Conservation (phyloP, 2,888 invertebrate genomes). For the Drosophila prostipennis region DNA sequence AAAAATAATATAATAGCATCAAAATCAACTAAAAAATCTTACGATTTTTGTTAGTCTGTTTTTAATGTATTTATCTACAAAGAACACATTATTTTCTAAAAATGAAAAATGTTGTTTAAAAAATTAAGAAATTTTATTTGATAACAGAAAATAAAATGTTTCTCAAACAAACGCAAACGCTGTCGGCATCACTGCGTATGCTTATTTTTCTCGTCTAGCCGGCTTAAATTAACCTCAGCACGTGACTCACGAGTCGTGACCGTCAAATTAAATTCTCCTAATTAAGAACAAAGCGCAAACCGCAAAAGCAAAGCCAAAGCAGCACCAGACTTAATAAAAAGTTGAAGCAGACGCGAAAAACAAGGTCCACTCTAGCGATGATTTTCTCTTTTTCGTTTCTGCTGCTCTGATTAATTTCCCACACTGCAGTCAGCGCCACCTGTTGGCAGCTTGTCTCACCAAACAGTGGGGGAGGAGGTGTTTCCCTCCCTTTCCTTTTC, state of each 20-base stretch:
- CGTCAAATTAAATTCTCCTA: conserved; percentile 13
- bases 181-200: conserved; percentile 21
- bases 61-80: too few relatives aligned
- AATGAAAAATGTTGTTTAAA: too few relatives aligned
- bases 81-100: too few relatives aligned
- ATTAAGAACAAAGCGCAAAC: conserved; percentile 21
- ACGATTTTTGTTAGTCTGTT: too few relatives aligned
- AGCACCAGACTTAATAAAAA: conserved; percentile 8
- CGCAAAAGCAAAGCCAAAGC: conserved; percentile 20
- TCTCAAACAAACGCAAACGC: not conserved
- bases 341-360: not conserved
- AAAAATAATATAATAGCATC: too few relatives aligned
- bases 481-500: not conserved
- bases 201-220: conserved; percentile 7
- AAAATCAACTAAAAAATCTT: too few relatives aligned
- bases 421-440: conserved; percentile 66
- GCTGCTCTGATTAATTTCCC: conserved; percentile 51
- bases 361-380: conserved; percentile 35
- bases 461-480: conserved; percentile 3
- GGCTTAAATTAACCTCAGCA: conserved; percentile 16
- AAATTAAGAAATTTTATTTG: not conserved
- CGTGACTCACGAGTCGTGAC: conserved; percentile 30
- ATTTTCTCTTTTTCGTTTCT: conserved; percentile 5
- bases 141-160: not conserved
- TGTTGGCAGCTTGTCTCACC: conserved; percentile 60